Evolutionary conservation across 1,140 invertebrate species (phyloP).

Genomic region (Platorchestia sp.): DNA sequence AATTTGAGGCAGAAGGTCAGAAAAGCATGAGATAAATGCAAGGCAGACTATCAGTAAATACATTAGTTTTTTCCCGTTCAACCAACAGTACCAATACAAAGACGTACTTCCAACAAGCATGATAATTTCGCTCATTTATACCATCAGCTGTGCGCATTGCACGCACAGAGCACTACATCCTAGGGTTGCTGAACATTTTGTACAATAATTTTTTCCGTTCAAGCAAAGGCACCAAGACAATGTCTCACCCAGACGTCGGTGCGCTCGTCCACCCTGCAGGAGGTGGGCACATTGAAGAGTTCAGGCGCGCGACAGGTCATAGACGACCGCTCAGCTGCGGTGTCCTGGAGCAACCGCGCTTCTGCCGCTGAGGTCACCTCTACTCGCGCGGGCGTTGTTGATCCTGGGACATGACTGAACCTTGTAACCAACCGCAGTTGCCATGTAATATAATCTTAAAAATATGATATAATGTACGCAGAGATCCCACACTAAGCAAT

Average conservation of each 20-base stretch:
- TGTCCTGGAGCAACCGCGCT: conserved; percentile 83
- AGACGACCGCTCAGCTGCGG: conserved; percentile 86
- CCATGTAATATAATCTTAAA: no score
- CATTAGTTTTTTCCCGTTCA: neutral
- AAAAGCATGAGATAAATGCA: no score
- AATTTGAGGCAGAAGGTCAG: neutral
- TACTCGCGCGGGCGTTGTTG: conserved; percentile 81
- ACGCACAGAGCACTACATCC: no score
- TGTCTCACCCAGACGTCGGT: conserved; percentile 87
- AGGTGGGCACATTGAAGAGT: conserved; percentile 87
- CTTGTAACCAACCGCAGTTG: no score
- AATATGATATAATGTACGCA: no score
- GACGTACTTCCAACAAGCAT: no score
- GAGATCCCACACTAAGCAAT: no score
- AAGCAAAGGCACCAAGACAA: neutral
- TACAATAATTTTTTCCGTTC: no score
- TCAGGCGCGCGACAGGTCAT: conserved; percentile 91
- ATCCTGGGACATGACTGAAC: conserved; percentile 77
- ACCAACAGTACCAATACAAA: neutral
- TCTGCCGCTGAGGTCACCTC: conserved; percentile 81
- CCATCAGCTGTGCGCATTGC: no score
- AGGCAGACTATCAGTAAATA: neutral
- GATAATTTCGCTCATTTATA: no score
- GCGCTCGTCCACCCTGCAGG: conserved; percentile 84
- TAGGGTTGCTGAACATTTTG: no score